Evolutionary conservation across 2,113 vertebrate genomes (phyloP), one percentile per base, ranked within the genome.

Genomic region (Pedionomus torquatus): DNA sequence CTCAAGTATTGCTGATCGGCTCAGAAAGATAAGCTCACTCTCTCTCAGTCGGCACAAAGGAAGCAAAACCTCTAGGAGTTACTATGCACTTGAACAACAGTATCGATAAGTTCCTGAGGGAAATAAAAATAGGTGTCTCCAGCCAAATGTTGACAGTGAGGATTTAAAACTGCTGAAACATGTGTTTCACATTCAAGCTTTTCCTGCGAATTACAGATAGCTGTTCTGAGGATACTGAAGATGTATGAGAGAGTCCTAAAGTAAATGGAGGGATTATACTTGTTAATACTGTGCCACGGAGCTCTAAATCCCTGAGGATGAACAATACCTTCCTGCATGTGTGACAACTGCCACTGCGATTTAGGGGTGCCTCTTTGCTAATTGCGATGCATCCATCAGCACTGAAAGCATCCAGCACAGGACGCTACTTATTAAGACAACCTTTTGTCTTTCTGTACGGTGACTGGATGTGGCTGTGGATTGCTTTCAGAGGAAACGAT

Each of bases 81-180:
- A 37, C 61, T 51, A 43, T 37, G 61, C 17, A 60, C 82, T 35
- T 81, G 69, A 96, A 91, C 69, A 84, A 66, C 31, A 61, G 51
- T 63, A 87, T 80, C 10, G 2, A 78, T 48, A 89, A 83, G 19
- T n/a, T 75, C 80, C 46, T 7, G n/a, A 61, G 91, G 83, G 81
- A 84, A 95, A 68, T 66, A 60, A 70, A 79, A 81, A 69, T 18
- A 71, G 74, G 20, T 18, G n/a, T 35, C n/a, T 65, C 18, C 66
- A 72, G 91, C 17, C 77, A 95, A 87, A 92, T 55, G 83, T 78
- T 75, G 64, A 54, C 64, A 63, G 10, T 46, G 55, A 92, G 43
- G 77, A 71, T 79, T 96, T 91, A 81, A 89, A 95, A 63, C 79
- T n/a, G 55, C 52, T 78, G 94, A 87, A 95, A 94, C 77, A 85